Percentiles rank a stretch among this genome's conserved stretches.
Evolutionary conservation across 2,888 invertebrate species (phyloP).

Genomic region (Cantharis rustica): DNA sequence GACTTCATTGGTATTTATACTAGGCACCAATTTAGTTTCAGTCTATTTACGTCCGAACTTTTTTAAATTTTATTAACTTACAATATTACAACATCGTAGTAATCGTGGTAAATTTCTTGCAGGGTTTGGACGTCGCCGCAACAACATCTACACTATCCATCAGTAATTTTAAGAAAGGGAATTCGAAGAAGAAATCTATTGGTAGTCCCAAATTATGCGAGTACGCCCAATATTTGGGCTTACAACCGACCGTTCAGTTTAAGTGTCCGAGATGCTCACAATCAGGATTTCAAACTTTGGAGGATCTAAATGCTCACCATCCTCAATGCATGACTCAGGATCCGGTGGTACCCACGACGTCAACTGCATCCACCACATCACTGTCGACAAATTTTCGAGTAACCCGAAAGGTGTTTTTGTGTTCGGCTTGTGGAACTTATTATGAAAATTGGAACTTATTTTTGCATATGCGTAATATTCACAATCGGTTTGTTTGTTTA

Average conservation of each 20-base stretch:
- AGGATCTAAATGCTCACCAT: slow-evolving; percentile 72
- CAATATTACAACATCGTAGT: not conserved
- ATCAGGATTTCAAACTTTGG: slow-evolving; percentile 68
- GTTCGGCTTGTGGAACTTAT: slow-evolving; percentile 81
- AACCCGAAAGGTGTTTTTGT: slow-evolving; percentile 79
- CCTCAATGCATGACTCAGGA: slow-evolving; percentile 59
- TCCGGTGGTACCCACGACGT: slow-evolving; percentile 23
- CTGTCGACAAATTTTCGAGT: slow-evolving; percentile 64
- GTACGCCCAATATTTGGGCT: slow-evolving; percentile 73
- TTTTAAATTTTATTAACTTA: not conserved
- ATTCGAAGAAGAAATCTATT: slow-evolving; percentile 16
- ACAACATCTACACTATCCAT: not conserved
- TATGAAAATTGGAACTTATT: slow-evolving; percentile 88
- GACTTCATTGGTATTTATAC: not conserved
- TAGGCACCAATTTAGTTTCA: not conserved
- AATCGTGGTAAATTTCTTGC: not conserved
- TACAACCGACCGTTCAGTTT: slow-evolving; percentile 73
- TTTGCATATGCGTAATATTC: slow-evolving; percentile 81
- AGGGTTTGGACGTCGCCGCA: not conserved
- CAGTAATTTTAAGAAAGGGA: slow-evolving; percentile 3
- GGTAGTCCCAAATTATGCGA: slow-evolving; percentile 52
- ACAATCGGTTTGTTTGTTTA: slow-evolving; percentile 80
- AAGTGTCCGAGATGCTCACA: slow-evolving; percentile 76
- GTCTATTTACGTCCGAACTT: not conserved
- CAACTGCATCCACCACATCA: slow-evolving; percentile 44